A percentile compares a stretch with the other conserved stretches of the same genome.
These are phyloP conservation scores for Littorina saxatilis DNA, from an alignment of 1,140 invertebrate species.

Conservation along the genomic window DNA sequence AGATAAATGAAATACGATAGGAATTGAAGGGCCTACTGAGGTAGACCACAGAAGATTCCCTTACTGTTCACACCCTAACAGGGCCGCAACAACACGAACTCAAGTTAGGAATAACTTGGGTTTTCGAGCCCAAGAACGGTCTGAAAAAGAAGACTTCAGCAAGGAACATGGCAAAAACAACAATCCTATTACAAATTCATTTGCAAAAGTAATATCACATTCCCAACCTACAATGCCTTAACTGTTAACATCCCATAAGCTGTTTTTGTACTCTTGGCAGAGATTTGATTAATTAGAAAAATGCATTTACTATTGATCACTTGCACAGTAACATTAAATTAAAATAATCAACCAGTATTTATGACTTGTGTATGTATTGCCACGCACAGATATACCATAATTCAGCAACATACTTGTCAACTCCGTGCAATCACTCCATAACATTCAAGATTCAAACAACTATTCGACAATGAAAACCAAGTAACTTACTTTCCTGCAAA, in stretches of 20 bases:
- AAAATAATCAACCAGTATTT: neutral
- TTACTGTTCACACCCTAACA: slow-evolving; percentile 39
- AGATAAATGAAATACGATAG: slow-evolving; percentile 8
- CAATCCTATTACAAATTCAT: neutral
- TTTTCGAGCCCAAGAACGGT: slow-evolving; percentile 30
- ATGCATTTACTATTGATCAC: too few relatives aligned
- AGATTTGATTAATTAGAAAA: slow-evolving; percentile 4
- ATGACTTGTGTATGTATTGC: neutral
- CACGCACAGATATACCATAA: neutral
- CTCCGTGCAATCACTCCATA: neutral
- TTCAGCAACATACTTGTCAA: too few relatives aligned
- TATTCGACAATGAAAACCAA: neutral
- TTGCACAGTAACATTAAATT: too few relatives aligned
- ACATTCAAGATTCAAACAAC: neutral
- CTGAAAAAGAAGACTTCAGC: slow-evolving; percentile 42
- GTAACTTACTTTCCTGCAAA: neutral
- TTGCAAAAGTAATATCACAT: neutral
- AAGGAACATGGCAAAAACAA: slow-evolving; percentile 37
- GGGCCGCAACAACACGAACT: slow-evolving; percentile 38
- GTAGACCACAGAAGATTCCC: slow-evolving; percentile 36
- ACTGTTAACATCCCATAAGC: neutral
- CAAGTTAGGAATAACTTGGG: slow-evolving; percentile 33
- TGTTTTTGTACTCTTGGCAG: slow-evolving; percentile 4
- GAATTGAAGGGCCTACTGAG: neutral
- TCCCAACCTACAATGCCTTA: neutral